Percentiles rank a stretch among this genome's conserved stretches.
These are phyloP conservation scores for Hyposmocoma kahamanoa DNA, from an alignment of 1,140 invertebrate genomes.

Conservation along the genomic window DNA sequence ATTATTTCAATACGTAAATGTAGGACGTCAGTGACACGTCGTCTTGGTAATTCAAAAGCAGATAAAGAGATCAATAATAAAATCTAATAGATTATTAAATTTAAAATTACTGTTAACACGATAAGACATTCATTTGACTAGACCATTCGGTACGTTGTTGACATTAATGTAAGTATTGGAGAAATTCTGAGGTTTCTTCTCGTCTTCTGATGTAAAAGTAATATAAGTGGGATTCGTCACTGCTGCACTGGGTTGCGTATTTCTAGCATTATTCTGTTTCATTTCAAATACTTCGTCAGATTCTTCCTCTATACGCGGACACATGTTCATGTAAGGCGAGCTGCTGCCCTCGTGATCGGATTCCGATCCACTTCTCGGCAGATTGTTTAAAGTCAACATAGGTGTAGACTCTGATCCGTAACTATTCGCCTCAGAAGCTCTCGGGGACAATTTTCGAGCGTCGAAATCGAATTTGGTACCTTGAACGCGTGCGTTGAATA, in stretches of 20 bases:
- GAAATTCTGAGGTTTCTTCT: constrained; percentile 53
- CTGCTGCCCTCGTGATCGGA: constrained; percentile 56
- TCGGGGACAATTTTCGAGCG: constrained; percentile 36
- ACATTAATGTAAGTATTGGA: constrained; percentile 52
- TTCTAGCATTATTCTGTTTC: constrained; percentile 77
- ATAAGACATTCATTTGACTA: too few species aligned
- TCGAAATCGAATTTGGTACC: constrained; percentile 61
- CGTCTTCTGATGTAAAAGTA: constrained; percentile 36
- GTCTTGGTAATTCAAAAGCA: too few species aligned
- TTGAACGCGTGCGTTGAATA: constrained; percentile 53
- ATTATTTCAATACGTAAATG: too few species aligned
- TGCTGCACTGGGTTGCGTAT: constrained; percentile 74
- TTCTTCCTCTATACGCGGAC: constrained; percentile 46
- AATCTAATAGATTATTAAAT: too few species aligned
- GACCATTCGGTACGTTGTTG: constrained; percentile 54
- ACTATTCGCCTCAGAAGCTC: constrained; percentile 46
- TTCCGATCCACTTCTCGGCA: constrained; percentile 53
- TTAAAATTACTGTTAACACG: too few species aligned
- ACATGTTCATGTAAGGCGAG: constrained; percentile 47
- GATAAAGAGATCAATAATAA: too few species aligned
- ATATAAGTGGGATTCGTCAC: constrained; percentile 66
- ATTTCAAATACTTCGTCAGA: constrained; percentile 67
- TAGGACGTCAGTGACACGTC: too few species aligned
- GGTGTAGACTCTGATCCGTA: constrained; percentile 73
- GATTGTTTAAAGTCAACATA: constrained; percentile 71